phyloP scores from a whole-genome alignment of 2,888 invertebrate species.

The Urechis unicinctus region DNA sequence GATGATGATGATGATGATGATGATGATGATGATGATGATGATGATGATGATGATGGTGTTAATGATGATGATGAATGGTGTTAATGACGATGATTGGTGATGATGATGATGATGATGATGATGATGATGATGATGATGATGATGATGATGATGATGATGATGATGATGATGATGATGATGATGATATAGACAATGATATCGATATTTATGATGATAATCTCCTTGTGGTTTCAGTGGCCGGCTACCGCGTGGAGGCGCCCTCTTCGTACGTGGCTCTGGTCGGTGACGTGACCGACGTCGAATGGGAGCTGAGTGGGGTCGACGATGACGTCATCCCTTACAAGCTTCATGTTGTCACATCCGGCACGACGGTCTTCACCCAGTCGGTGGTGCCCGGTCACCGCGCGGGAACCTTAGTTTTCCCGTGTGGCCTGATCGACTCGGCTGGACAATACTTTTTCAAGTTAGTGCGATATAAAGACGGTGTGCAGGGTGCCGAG shows the following conservation, averaged over 20 bases:
- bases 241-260: too few species aligned
- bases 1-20: slow-evolving; percentile 9
- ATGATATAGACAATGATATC: slow-evolving; percentile 1
- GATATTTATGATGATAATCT: background rate
- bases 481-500: slow-evolving; percentile 6
- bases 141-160: slow-evolving; percentile 8
- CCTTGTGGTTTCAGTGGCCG: background rate
- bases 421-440: slow-evolving; percentile 38
- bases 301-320: too few species aligned
- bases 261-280: too few species aligned
- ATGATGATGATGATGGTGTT: slow-evolving; percentile 8
- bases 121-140: slow-evolving; percentile 10
- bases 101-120: slow-evolving; percentile 6
- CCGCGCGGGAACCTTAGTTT: slow-evolving; percentile 24
- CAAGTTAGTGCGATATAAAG: slow-evolving; percentile 17
- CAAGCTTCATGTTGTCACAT: too few species aligned
- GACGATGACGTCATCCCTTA: background rate
- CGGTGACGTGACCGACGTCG: too few species aligned
- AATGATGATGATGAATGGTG: background rate
- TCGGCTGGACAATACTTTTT: slow-evolving; percentile 33
- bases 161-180: slow-evolving; percentile 4
- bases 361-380: slow-evolving; percentile 25
- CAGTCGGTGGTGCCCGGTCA: slow-evolving; percentile 11
- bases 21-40: slow-evolving; percentile 10
- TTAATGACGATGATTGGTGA: too few species aligned